These are phyloP conservation scores for Drosophila lacertosa DNA, from an alignment of 1,140 invertebrate species.

Conservation along the genomic window DNA sequence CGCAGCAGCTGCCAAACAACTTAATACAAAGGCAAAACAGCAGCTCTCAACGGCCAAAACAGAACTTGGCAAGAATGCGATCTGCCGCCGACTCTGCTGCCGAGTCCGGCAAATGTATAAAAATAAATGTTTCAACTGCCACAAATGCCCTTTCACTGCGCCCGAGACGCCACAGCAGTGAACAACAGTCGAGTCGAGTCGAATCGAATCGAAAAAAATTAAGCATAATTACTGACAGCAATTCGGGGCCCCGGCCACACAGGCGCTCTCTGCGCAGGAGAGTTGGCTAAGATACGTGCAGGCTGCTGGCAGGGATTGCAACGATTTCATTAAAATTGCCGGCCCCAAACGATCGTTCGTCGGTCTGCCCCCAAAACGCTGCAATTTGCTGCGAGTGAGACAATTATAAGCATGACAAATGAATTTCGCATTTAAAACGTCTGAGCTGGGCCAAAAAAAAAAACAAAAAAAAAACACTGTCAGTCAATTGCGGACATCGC, in stretches of 20 bases:
- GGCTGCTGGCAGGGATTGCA: slow-evolving; percentile 52
- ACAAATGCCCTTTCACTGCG: slow-evolving; percentile 68
- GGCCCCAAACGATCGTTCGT: slow-evolving; percentile 32
- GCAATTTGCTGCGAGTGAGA: slow-evolving; percentile 77
- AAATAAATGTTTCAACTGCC: slow-evolving; percentile 76
- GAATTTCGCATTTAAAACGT: slow-evolving; percentile 75
- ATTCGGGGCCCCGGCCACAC: slow-evolving; percentile 70
- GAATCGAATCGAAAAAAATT: slow-evolving; percentile 66
- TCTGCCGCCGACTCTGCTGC: slow-evolving; percentile 28
- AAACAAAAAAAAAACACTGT: slow-evolving; percentile 57
- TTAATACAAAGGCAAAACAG: slow-evolving; percentile 68
- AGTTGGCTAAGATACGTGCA: slow-evolving; percentile 54
- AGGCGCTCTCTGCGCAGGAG: slow-evolving; percentile 41
- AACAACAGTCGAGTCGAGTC: slow-evolving; percentile 25
- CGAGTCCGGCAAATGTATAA: slow-evolving; percentile 51
- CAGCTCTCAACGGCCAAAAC: slow-evolving; percentile 24
- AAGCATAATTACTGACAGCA: slow-evolving; percentile 81
- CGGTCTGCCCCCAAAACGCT: slow-evolving; percentile 33
- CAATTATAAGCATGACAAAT: slow-evolving; percentile 83
- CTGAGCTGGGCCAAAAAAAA: slow-evolving; percentile 42
- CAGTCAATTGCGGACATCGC: slow-evolving; percentile 51
- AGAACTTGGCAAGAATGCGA: slow-evolving; percentile 11
- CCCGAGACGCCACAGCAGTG: slow-evolving; percentile 27
- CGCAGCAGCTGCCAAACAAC: slow-evolving; percentile 77
- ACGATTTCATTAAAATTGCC: slow-evolving; percentile 81